phyloP scores from a whole-genome alignment of 2,888 invertebrate species.

The Urechis unicinctus region DNA sequence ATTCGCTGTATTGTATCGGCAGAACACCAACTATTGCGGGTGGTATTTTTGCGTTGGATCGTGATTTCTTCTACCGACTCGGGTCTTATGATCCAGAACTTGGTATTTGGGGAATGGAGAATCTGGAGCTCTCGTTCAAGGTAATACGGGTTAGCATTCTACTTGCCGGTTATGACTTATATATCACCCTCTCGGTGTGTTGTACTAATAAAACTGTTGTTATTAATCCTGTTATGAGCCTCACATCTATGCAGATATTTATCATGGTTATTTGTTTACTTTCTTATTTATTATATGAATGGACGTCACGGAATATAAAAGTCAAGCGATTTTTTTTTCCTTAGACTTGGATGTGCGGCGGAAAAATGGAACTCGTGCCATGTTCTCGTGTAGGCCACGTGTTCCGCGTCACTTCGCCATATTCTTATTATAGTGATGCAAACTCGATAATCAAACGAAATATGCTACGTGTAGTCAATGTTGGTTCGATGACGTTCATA shows the following conservation, averaged over 20 bases:
- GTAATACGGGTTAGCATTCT: neutral
- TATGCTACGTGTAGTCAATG: no score
- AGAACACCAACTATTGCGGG: slow-evolving; percentile 92
- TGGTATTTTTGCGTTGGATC: slow-evolving; percentile 89
- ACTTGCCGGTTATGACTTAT: neutral
- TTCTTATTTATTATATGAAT: neutral
- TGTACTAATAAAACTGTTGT: no score
- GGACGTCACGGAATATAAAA: neutral
- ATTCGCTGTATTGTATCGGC: no score
- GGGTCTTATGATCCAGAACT: slow-evolving; percentile 96
- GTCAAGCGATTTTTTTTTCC: neutral
- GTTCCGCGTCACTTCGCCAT: slow-evolving; percentile 89
- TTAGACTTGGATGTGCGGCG: slow-evolving; percentile 53
- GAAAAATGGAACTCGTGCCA: slow-evolving; percentile 84
- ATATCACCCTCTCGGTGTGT: no score
- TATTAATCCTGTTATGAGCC: no score
- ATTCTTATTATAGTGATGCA: no score
- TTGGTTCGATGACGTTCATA: no score
- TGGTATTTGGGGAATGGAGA: slow-evolving; percentile 98
- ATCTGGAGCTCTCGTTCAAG: slow-evolving; percentile 61
- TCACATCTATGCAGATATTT: no score
- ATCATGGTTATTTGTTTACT: neutral
- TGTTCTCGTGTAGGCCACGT: slow-evolving; percentile 96
- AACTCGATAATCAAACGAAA: no score
- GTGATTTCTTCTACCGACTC: slow-evolving; percentile 79